Conservation (phyloP, 2,888 invertebrate species). For the Ophonus ardosiacus region DNA sequence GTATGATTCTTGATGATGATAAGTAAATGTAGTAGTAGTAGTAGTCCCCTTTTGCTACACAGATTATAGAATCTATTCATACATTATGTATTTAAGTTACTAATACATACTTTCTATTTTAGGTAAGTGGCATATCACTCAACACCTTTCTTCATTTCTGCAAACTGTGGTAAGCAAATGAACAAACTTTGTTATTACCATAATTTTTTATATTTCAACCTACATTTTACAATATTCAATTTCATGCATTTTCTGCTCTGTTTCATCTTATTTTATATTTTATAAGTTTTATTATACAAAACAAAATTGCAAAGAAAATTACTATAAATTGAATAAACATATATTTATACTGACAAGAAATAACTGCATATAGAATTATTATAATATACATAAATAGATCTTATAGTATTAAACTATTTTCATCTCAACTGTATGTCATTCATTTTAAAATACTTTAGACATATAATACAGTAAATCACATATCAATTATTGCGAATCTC, state of each 20-base stretch:
- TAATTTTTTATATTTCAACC: neutral
- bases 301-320: neutral
- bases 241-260: neutral
- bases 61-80: no score
- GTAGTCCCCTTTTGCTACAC: no score
- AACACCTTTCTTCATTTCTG: neutral
- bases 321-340: neutral
- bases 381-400: neutral
- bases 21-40: no score
- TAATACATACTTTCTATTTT: neutral
- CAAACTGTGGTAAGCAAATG: neutral
- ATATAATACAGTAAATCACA: neutral
- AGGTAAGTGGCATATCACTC: neutral
- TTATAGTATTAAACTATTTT: neutral
- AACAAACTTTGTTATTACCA: neutral
- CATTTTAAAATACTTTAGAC: no score
- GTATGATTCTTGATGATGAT: no score
- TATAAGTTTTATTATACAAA: no score
- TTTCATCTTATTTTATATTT: neutral
- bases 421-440: no score
- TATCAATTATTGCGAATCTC: neutral
- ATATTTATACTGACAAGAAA: neutral
- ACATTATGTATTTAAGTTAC: no score
- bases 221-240: neutral
- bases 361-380: conserved; percentile 5